Base-by-base conservation (phyloP, 2,797 vertebrate genomes). In the Dryobates pubescens region DNA sequence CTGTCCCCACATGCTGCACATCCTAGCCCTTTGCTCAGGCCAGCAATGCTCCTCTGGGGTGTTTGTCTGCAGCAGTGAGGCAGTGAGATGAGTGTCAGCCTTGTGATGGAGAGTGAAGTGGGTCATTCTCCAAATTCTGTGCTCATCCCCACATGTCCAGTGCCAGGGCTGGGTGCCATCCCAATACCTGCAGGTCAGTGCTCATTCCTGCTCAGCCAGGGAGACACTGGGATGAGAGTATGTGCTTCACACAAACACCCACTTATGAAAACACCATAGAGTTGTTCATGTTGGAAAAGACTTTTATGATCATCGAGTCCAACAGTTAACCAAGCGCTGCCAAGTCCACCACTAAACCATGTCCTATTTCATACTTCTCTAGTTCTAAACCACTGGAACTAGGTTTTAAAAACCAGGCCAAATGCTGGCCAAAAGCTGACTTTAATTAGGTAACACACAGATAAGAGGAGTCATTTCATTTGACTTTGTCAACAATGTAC, bases 41-140 rank as follows among this genome's bases (percentile, higher is more conserved):
- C 2, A 1, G 38, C 49, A 34, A 2, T 8, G 51, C 64, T 34
- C 71, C 64, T 30, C 76, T 45, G 38, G 17, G 17, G 49, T 13
- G n/a, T 61, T 27, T 3, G 2, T 27, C 29, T 56, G 80, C 62
- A n/a, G 69, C 0, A 0, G 38, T 0, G 19, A 29, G 57, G 47
- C 5, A 15, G 65, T 53, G 70, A 49, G 61, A n/a, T 4, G 22
- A 62, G 64, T 3, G 8, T 41, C 30, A 59, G 17, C 32, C 38
- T 18, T 47, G 29, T 30, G 41, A 20, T 4, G 6, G 19, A 73
- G n/a, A 16, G 10, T 27, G 63, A 45, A 27, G 34, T 1, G 14
- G 29, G 51, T 15, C 41, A 56, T 16, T 47, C 19, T 41, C 36
- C 24, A 9, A 23, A 38, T 0, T 1, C 57, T 1, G 0, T 10